A percentile compares a stretch with the other conserved stretches of the same genome.
phyloP scores from a whole-genome alignment of 1,140 invertebrate genomes.

The Cydia amplana region DNA sequence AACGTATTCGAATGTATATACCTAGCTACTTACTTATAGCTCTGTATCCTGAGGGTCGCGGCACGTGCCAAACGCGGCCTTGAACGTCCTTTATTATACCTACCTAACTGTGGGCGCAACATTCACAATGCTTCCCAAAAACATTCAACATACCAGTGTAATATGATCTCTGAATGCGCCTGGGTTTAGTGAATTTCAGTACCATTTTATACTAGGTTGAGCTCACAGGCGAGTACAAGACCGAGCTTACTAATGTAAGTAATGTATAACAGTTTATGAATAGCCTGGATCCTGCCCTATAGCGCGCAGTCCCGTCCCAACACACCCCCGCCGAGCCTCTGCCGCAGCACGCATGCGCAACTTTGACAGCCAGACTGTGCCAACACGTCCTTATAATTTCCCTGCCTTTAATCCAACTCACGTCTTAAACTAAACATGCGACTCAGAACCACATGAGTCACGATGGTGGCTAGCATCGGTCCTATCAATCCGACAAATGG shows the following conservation, averaged over 20 bases:
- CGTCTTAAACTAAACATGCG: constrained; percentile 41
- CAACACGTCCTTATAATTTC: constrained; percentile 59
- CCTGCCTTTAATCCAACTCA: constrained; percentile 17
- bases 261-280: background rate
- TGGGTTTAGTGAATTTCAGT: background rate
- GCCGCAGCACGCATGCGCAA: constrained; percentile 60
- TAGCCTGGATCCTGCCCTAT: constrained; percentile 59
- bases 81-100: constrained; percentile 46
- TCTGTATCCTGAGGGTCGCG: constrained; percentile 39
- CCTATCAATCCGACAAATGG: constrained; percentile 68
- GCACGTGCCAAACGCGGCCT: constrained; percentile 63
- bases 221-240: background rate
- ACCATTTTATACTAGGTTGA: background rate
- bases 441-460: constrained; percentile 48
- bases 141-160: background rate
- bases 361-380: constrained; percentile 59
- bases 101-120: constrained; percentile 43
- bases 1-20: background rate
- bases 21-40: constrained; percentile 17
- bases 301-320: constrained; percentile 49
- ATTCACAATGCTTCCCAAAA: background rate
- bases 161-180: background rate
- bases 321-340: constrained; percentile 69
- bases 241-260: background rate
- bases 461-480: constrained; percentile 71